A percentile compares a stretch with the other conserved stretches of the same genome.
Conservation (phyloP, 2,888 invertebrate species). For the Seladonia tumulorum region DNA sequence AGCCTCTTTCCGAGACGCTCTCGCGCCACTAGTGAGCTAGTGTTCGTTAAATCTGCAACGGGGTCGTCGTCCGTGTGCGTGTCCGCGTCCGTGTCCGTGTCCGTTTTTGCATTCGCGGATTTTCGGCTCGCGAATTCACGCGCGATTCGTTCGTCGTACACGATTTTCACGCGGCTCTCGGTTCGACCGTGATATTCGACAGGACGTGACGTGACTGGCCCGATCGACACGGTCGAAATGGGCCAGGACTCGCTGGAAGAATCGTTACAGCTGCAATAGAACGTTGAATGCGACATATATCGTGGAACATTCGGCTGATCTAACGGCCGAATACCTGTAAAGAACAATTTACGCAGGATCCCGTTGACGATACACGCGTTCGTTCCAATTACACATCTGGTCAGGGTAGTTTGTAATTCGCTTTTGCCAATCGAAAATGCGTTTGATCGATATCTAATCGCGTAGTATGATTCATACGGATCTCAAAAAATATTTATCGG, state of each 20-base stretch:
- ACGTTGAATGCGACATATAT: conserved; percentile 25
- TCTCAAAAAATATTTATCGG: neutral
- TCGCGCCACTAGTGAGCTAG: conserved; percentile 31
- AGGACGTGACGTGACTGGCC: conserved; percentile 22
- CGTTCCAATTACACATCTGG: neutral
- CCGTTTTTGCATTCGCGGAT: conserved; percentile 47
- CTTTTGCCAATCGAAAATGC: neutral
- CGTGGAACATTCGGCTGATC: conserved; percentile 25
- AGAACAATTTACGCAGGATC: conserved; percentile 40
- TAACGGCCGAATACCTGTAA: conserved; percentile 46
- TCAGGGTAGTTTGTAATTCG: neutral
- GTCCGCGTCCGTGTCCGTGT: conserved; percentile 44
- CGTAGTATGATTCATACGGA: neutral
- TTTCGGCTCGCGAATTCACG: conserved; percentile 21
- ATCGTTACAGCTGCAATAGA: conserved; percentile 37
- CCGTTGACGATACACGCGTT: conserved; percentile 6
- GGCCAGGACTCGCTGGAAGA: conserved; percentile 52
- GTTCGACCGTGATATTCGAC: conserved; percentile 29
- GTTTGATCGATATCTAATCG: neutral
- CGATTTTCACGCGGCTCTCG: conserved; percentile 43
- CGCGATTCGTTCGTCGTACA: neutral
- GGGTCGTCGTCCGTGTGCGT: conserved; percentile 47
- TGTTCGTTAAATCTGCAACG: conserved; percentile 38
- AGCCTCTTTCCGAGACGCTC: conserved; percentile 51
- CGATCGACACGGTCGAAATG: conserved; percentile 47